Percentiles rank a stretch among this genome's conserved stretches.
These are phyloP conservation scores for Caranx ignobilis DNA, from an alignment of 2,113 vertebrate genomes.

Conservation along the genomic window DNA sequence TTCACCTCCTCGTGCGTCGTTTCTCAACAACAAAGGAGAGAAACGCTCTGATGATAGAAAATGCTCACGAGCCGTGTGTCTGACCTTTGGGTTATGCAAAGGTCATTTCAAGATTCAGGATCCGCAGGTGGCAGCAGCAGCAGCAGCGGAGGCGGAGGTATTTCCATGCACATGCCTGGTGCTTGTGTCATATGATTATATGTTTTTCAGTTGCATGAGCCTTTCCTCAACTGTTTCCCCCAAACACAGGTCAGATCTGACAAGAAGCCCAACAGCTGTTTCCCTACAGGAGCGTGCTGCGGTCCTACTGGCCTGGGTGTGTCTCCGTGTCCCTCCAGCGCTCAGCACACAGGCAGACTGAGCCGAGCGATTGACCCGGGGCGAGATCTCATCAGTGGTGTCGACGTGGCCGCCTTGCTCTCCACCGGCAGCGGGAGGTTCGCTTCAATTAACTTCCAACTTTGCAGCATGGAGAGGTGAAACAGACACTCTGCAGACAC, in stretches of 20 bases:
- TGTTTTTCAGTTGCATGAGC: neutral
- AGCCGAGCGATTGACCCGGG: neutral
- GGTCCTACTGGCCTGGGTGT: neutral
- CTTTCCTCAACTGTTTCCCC: neutral
- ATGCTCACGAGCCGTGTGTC: neutral
- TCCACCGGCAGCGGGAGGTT: slow-evolving; percentile 23
- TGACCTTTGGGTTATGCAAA: neutral
- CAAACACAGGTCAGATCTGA: neutral
- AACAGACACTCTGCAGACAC: slow-evolving; percentile 6
- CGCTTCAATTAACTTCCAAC: slow-evolving; percentile 28
- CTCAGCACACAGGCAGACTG: neutral
- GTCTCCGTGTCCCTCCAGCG: neutral
- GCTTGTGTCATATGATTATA: no score
- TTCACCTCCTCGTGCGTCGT: neutral
- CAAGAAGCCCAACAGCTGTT: slow-evolving; percentile 5
- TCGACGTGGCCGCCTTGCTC: neutral
- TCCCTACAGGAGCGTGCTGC: neutral
- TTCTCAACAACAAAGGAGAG: no score
- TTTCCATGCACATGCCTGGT: no score
- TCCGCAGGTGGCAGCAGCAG: no score
- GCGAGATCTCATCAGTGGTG: neutral
- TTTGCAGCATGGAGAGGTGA: slow-evolving; percentile 9
- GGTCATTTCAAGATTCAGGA: neutral
- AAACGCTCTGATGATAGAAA: neutral
- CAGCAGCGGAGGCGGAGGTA: no score